Percentiles rank a stretch among this genome's conserved stretches.
Evolutionary conservation across 2,888 invertebrate genomes (phyloP).

Genomic region (Apotomis capreana): DNA sequence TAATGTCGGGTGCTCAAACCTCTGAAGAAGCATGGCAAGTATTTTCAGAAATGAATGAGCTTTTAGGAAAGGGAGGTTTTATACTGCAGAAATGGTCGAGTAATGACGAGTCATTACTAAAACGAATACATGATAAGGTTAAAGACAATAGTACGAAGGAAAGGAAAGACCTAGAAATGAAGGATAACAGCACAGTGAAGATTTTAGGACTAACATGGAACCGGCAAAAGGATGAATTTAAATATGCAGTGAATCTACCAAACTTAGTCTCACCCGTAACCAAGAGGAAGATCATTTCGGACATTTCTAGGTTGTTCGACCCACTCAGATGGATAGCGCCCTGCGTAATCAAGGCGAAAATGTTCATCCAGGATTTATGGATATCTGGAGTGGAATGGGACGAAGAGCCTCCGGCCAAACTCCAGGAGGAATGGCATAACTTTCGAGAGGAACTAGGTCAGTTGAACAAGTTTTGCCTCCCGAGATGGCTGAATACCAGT

Average conservation of each 20-base stretch:
- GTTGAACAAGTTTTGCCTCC: not conserved
- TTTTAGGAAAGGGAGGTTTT: too few species aligned
- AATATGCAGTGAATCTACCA: not conserved
- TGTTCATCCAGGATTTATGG: constrained; percentile 1
- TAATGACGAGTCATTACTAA: too few species aligned
- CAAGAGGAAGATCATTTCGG: not conserved
- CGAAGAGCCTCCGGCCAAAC: not conserved
- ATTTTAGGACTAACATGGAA: constrained; percentile 6
- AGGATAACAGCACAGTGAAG: not conserved
- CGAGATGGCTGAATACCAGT: not conserved
- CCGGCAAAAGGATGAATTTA: not conserved
- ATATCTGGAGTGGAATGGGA: not conserved
- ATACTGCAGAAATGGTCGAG: too few species aligned
- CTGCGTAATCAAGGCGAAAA: not conserved
- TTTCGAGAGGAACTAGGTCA: not conserved
- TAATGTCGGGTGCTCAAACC: too few species aligned
- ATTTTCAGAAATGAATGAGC: too few species aligned
- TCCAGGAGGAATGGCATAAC: not conserved
- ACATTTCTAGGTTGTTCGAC: not conserved
- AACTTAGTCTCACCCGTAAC: not conserved
- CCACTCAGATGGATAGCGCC: not conserved
- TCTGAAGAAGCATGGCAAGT: too few species aligned
- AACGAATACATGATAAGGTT: too few species aligned
- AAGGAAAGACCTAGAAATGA: not conserved
- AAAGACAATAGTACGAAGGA: too few species aligned